phyloP scores from a whole-genome alignment of 2,888 invertebrate genomes.

The Seladonia tumulorum region DNA sequence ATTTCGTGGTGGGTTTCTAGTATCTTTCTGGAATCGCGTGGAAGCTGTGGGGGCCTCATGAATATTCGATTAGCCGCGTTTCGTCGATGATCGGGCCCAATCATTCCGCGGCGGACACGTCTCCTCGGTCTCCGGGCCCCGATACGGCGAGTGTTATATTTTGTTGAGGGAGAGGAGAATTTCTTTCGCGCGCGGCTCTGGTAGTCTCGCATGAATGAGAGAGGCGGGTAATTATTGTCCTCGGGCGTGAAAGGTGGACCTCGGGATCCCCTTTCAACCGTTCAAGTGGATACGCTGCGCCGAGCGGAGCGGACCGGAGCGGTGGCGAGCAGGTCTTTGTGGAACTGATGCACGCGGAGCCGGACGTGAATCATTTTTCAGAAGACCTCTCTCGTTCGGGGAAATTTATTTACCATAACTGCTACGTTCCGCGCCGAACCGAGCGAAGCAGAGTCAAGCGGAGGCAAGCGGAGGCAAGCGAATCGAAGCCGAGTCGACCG shows the following conservation, averaged over 20 bases:
- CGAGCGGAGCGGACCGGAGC: neutral
- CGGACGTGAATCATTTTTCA: slow-evolving; percentile 58
- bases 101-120: slow-evolving; percentile 30
- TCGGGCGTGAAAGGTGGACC: slow-evolving; percentile 64
- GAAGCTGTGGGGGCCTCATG: slow-evolving; percentile 16
- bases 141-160: slow-evolving; percentile 51
- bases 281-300: slow-evolving; percentile 52
- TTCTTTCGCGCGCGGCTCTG: slow-evolving; percentile 18
- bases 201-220: slow-evolving; percentile 48
- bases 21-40: slow-evolving; percentile 6
- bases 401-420: slow-evolving; percentile 44
- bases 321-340: slow-evolving; percentile 22
- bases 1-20: slow-evolving; percentile 13
- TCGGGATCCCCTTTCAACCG: slow-evolving; percentile 58
- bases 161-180: slow-evolving; percentile 43
- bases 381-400: slow-evolving; percentile 30
- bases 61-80: slow-evolving; percentile 47
- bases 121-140: neutral
- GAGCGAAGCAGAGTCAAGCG: too few relatives aligned
- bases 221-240: slow-evolving; percentile 61
- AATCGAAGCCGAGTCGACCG: too few relatives aligned
- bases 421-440: too few relatives aligned
- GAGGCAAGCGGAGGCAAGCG: too few relatives aligned
- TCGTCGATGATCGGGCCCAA: slow-evolving; percentile 42
- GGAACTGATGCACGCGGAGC: slow-evolving; percentile 34